phyloP scores from a whole-genome alignment of 2,797 vertebrate genomes.

The Melanogrammus aeglefinus region DNA sequence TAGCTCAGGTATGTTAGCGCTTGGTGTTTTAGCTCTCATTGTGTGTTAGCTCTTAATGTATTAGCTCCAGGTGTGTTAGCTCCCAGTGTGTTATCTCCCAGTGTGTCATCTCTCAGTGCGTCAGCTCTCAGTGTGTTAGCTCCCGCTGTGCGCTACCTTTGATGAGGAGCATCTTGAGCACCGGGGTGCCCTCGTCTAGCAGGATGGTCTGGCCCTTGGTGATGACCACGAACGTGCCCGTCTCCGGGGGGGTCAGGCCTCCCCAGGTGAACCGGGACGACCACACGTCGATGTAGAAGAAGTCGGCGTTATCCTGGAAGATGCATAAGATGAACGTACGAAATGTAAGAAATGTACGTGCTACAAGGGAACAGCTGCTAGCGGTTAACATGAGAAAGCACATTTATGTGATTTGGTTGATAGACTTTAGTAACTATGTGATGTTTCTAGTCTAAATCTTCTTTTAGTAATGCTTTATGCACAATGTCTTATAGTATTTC shows the following conservation, averaged over 20 bases:
- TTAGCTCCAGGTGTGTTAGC: not conserved
- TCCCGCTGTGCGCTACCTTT: constrained; percentile 66
- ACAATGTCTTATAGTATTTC: too few relatives aligned
- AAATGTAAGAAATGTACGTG: not conserved
- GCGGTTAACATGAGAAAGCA: not conserved
- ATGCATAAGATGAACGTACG: not conserved
- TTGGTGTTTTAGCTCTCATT: too few relatives aligned
- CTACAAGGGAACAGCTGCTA: not conserved
- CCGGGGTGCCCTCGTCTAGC: constrained; percentile 80
- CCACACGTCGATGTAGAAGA: constrained; percentile 84
- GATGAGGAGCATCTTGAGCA: constrained; percentile 88
- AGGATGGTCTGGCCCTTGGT: constrained; percentile 80
- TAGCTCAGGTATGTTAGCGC: too few relatives aligned
- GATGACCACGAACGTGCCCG: constrained; percentile 77
- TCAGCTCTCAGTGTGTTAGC: not conserved
- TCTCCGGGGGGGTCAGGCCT: constrained; percentile 76
- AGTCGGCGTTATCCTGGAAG: constrained; percentile 72
- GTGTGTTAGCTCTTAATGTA: not conserved
- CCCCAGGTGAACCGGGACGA: constrained; percentile 85
- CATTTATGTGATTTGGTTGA: not conserved
- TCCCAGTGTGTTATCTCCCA: not conserved
- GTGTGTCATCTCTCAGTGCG: not conserved
- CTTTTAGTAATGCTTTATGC: too few relatives aligned
- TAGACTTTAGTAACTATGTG: not conserved
- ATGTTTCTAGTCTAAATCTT: too few relatives aligned